Conservation (phyloP, 2,113 vertebrate species). For the Macaca mulatta region DNA sequence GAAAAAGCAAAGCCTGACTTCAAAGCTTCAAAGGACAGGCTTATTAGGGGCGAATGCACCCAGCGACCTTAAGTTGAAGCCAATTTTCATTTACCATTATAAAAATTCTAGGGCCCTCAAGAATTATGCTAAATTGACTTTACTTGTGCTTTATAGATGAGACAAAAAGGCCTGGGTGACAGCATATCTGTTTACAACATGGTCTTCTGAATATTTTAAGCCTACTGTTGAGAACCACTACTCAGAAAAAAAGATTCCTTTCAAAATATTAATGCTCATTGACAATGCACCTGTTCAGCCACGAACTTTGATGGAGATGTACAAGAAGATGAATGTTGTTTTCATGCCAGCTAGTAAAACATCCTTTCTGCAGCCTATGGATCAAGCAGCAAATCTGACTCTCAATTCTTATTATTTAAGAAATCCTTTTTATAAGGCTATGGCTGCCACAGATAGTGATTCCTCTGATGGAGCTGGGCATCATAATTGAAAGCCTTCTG, state of each 20-base stretch:
- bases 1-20: not conserved
- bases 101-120: not conserved
- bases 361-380: not conserved
- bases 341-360: not conserved
- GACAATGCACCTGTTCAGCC: not conserved
- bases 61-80: not conserved
- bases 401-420: not conserved
- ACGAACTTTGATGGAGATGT: not conserved
- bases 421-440: not conserved
- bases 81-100: not conserved
- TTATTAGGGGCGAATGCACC: not conserved
- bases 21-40: not conserved
- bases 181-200: not conserved
- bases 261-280: not conserved
- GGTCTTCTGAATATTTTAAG: not conserved
- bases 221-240: not conserved
- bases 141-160: not conserved
- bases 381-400: not conserved
- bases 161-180: not conserved
- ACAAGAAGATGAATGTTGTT: not conserved
- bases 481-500: not conserved
- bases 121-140: not conserved
- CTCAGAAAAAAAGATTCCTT: not conserved
- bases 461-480: not conserved
- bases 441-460: not conserved